Conservation (phyloP, 2,888 invertebrate species). For the Ophion obscuratus region DNA sequence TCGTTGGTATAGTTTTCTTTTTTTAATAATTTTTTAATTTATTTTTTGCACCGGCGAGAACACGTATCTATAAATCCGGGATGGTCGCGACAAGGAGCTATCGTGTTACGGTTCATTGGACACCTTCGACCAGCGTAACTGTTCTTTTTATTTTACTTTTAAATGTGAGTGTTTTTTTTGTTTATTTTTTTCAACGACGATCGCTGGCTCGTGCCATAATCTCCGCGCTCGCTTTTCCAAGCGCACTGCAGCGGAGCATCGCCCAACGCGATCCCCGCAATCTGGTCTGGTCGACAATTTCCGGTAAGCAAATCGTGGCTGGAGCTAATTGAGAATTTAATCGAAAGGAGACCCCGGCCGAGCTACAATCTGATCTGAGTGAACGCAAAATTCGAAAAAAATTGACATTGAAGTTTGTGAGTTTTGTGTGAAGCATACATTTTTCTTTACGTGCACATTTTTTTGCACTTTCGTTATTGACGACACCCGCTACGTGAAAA, state of each 20-base stretch:
- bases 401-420: no score
- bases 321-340: background rate
- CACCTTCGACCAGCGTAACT: background rate
- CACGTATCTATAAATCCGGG: background rate
- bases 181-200: background rate
- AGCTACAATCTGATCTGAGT: no score
- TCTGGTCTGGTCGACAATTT: background rate
- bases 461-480: no score
- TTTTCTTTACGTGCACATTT: no score
- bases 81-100: background rate
- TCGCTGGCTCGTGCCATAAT: background rate
- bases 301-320: slow-evolving; percentile 10
- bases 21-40: background rate
- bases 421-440: no score
- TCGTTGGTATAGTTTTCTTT: background rate
- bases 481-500: no score
- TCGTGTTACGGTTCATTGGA: slow-evolving; percentile 26
- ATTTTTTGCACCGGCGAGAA: background rate
- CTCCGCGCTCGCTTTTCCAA: background rate
- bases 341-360: no score
- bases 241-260: background rate
- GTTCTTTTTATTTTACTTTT: background rate
- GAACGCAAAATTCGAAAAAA: no score
- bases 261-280: background rate
- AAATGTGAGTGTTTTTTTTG: background rate